A percentile compares a stretch with the other conserved stretches of the same genome.
These are phyloP conservation scores for Pollimyrus isidori DNA, from an alignment of 2,113 vertebrate species.

Conservation along the genomic window DNA sequence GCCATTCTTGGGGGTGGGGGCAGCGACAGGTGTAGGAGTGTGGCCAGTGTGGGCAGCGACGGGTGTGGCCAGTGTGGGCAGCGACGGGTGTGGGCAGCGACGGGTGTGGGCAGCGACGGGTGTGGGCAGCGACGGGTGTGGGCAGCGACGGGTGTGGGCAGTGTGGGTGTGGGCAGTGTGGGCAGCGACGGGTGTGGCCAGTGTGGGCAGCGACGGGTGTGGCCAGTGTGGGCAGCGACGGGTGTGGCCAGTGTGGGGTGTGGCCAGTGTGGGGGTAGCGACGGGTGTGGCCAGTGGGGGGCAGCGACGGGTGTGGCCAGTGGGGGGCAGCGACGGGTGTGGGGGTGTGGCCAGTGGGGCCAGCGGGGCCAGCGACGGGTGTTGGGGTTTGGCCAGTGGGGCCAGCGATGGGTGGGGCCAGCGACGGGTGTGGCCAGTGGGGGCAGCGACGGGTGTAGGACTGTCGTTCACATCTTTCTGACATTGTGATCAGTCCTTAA, in stretches of 20 bases:
- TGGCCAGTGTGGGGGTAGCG: too few species aligned
- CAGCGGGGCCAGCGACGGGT: neutral
- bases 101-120: neutral
- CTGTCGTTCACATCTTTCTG: too few species aligned
- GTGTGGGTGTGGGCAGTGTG: neutral
- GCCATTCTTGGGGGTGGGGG: neutral
- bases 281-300: conserved; percentile 41
- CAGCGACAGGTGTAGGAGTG: neutral
- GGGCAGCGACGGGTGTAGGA: neutral
- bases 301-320: too few species aligned
- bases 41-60: neutral
- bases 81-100: too few species aligned
- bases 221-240: neutral
- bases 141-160: neutral
- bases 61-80: conserved; percentile 40
- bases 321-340: too few species aligned
- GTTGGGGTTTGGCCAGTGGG: neutral
- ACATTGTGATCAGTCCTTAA: too few species aligned
- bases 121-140: too few species aligned
- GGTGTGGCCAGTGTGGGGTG: neutral
- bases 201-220: neutral
- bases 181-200: neutral
- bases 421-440: conserved; percentile 40
- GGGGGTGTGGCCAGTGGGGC: too few species aligned
- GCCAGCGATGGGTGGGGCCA: too few species aligned